These are phyloP conservation scores for Pandion haliaetus DNA, from an alignment of 2,113 vertebrate species.

Conservation along the genomic window DNA sequence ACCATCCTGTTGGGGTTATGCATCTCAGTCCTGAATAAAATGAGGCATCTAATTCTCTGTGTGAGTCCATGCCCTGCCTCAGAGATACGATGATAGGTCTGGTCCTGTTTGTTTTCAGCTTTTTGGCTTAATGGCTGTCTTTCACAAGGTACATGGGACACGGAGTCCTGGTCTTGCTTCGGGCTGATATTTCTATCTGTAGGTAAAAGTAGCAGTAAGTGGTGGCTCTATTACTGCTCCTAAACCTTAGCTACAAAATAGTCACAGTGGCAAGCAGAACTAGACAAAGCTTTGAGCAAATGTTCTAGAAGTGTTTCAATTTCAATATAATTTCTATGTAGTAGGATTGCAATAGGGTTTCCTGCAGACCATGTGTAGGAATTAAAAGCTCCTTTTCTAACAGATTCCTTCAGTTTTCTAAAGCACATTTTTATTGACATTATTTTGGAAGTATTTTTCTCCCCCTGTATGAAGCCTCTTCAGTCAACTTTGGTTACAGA, in stretches of 20 bases:
- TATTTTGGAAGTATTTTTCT: slow-evolving; percentile 40
- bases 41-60: neutral
- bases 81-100: neutral
- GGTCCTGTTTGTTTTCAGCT: neutral
- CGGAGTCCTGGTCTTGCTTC: neutral
- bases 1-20: neutral
- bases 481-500: slow-evolving; percentile 28
- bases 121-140: neutral
- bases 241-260: neutral
- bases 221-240: neutral
- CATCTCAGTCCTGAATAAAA: neutral
- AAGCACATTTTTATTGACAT: neutral
- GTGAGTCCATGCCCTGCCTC: neutral
- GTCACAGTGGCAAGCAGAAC: neutral
- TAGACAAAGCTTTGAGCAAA: neutral
- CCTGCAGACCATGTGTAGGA: neutral
- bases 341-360: neutral
- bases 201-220: neutral
- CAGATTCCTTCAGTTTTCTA: neutral
- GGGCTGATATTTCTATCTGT: neutral
- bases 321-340: neutral
- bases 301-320: neutral
- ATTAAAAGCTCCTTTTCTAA: slow-evolving; percentile 2
- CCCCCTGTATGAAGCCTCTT: neutral
- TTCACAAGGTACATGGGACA: neutral